Evolutionary conservation across 2,888 invertebrate genomes (phyloP).

Genomic region (Acheta domesticus): DNA sequence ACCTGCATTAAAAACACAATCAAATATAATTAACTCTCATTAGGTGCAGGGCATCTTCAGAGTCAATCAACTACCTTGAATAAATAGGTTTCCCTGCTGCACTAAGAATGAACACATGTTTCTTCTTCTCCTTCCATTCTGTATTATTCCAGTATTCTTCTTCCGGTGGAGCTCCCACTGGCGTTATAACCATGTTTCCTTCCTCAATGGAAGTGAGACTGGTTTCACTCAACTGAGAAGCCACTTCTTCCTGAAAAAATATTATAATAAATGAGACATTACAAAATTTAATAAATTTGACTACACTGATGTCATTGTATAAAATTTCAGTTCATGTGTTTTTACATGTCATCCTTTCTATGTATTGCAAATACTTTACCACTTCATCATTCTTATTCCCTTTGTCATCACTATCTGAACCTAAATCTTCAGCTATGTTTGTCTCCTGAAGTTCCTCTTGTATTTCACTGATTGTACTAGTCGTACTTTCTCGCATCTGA

Average conservation of each 20-base stretch:
- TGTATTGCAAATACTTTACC: background rate
- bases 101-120: slow-evolving; percentile 92
- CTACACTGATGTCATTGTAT: too few species aligned
- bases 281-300: background rate
- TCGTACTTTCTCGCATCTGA: slow-evolving; percentile 53
- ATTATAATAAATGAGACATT: background rate
- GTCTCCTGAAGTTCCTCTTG: slow-evolving; percentile 54
- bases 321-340: too few species aligned
- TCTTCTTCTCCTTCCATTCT: slow-evolving; percentile 75
- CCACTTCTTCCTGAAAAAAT: slow-evolving; percentile 44
- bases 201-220: slow-evolving; percentile 42
- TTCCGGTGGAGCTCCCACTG: slow-evolving; percentile 43
- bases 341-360: too few species aligned
- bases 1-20: slow-evolving; percentile 52
- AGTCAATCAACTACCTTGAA: slow-evolving; percentile 59
- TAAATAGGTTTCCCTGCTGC: slow-evolving; percentile 97
- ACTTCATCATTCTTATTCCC: slow-evolving; percentile 34
- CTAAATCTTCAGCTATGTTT: slow-evolving; percentile 37
- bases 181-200: slow-evolving; percentile 33
- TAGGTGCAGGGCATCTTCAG: background rate
- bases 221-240: slow-evolving; percentile 44
- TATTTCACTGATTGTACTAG: slow-evolving; percentile 59
- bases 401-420: slow-evolving; percentile 33
- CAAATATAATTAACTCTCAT: background rate
- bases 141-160: slow-evolving; percentile 66